Conservation (phyloP, 2,797 vertebrate genomes). For the Hippocampus kuda region DNA sequence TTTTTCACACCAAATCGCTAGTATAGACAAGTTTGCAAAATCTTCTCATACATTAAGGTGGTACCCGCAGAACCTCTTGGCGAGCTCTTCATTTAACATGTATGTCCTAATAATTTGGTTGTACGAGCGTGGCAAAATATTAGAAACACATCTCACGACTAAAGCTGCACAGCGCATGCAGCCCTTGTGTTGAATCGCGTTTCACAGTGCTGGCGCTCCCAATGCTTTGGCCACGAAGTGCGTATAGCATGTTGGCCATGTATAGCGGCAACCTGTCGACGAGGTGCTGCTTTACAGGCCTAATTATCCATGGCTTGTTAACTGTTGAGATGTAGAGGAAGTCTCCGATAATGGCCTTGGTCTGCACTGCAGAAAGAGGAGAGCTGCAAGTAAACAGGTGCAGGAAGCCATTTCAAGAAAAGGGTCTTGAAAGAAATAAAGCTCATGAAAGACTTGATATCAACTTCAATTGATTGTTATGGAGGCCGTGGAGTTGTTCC, state of each 20-base stretch:
- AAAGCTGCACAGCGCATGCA: background rate
- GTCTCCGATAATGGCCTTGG: constrained; percentile 8
- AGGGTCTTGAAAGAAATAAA: constrained; percentile 19
- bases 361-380: constrained; percentile 35
- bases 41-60: background rate
- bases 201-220: background rate
- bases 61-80: background rate
- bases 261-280: background rate
- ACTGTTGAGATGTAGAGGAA: constrained; percentile 14
- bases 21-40: background rate
- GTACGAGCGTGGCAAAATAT: too few relatives aligned
- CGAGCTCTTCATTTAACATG: too few relatives aligned
- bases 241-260: background rate
- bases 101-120: too few relatives aligned
- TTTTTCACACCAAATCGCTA: background rate
- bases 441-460: background rate
- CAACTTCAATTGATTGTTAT: constrained; percentile 17
- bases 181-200: background rate
- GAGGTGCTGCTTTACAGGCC: constrained; percentile 5
- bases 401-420: constrained; percentile 39
- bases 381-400: constrained; percentile 46
- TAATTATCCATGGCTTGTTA: constrained; percentile 27
- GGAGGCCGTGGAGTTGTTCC: constrained; percentile 16
- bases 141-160: background rate
- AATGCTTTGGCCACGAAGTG: background rate